phyloP scores from a whole-genome alignment of 2,888 invertebrate genomes.

The Gryllus longicercus region DNA sequence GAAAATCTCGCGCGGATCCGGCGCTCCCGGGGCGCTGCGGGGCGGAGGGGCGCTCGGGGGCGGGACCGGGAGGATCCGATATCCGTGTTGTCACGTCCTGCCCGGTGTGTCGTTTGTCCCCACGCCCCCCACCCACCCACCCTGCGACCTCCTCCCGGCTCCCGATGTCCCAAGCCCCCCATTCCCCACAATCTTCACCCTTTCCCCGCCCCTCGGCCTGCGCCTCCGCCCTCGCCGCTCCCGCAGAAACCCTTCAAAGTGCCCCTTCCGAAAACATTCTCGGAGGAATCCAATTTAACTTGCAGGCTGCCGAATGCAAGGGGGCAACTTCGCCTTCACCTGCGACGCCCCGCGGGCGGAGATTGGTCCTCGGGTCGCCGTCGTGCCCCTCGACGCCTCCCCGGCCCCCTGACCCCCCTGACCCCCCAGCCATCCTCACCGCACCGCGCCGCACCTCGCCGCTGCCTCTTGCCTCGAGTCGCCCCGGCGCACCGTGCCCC shows the following conservation, averaged over 20 bases:
- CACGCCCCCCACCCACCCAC: background rate
- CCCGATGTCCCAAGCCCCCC: background rate
- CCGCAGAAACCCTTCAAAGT: constrained; percentile 7
- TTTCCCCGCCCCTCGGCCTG: background rate
- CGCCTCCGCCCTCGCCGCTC: constrained; percentile 4
- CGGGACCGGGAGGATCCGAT: background rate
- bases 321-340: constrained; percentile 2
- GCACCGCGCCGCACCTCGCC: background rate
- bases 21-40: background rate
- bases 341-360: constrained; percentile 8
- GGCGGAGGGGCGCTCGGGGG: background rate
- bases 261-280: constrained; percentile 8
- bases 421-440: background rate
- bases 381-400: background rate
- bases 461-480: background rate
- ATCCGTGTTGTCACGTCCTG: constrained; percentile 17
- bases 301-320: constrained; percentile 17
- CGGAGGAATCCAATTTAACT: constrained; percentile 17
- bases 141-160: background rate
- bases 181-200: background rate
- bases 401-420: background rate
- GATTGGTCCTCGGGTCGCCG: constrained; percentile 8
- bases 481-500: background rate
- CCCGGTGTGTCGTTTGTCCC: background rate
- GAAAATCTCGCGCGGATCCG: constrained; percentile 17